These are phyloP conservation scores for Serilophus lunatus DNA, from an alignment of 2,113 vertebrate genomes.

Conservation along the genomic window DNA sequence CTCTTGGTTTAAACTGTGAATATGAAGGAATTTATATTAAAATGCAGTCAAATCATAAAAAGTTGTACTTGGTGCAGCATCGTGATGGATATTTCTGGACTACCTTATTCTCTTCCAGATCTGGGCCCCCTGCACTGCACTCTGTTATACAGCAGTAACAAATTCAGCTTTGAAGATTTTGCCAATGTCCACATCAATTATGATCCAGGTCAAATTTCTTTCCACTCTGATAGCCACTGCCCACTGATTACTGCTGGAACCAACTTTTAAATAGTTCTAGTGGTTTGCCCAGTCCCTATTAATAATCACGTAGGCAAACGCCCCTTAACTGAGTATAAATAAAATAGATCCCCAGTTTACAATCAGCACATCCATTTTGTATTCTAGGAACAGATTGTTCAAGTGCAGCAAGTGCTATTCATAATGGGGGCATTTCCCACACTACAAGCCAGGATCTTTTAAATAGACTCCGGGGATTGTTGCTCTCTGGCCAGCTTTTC, in stretches of 20 bases:
- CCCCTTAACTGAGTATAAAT: neutral
- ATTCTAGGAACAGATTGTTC: neutral
- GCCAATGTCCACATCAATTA: fast-evolving
- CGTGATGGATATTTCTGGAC: neutral
- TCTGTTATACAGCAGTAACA: neutral
- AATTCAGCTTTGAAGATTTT: neutral
- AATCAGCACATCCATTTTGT: neutral
- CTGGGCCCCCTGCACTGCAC: neutral
- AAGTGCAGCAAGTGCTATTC: neutral
- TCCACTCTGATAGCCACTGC: neutral
- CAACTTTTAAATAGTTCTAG: neutral
- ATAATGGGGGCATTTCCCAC: neutral
- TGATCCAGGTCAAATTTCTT: neutral
- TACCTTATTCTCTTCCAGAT: neutral
- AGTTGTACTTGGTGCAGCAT: neutral
- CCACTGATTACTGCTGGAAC: neutral
- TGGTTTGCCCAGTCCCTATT: neutral
- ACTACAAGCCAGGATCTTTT: neutral
- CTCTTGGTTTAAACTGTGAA: neutral
- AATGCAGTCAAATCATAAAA: neutral
- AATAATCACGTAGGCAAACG: neutral
- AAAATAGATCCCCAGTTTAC: neutral
- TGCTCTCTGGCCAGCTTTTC: neutral
- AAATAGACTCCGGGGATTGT: neutral
- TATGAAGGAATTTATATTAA: neutral